Conservation (phyloP, 2,797 vertebrate genomes). For the Eupleurogrammus muticus region DNA sequence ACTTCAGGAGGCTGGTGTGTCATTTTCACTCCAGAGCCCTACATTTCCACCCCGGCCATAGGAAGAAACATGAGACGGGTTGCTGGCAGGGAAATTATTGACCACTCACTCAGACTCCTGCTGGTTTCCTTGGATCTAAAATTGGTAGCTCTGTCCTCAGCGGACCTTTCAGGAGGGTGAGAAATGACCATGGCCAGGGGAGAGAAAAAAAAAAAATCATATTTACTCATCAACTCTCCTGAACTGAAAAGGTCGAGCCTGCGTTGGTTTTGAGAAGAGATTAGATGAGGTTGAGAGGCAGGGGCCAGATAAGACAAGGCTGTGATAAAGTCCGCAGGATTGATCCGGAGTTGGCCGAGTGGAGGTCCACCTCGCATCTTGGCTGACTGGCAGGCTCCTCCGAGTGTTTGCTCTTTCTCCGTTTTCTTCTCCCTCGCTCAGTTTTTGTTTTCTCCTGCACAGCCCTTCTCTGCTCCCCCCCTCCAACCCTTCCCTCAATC, state of each 20-base stretch:
- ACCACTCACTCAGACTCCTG: constrained; percentile 47
- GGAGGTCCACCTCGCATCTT: constrained; percentile 35
- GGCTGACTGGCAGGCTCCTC: constrained; percentile 18
- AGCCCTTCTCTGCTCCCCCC: not conserved
- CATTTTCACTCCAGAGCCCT: constrained; percentile 31
- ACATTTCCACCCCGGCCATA: constrained; percentile 33
- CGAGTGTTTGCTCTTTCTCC: constrained; percentile 4
- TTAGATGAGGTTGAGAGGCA: constrained; percentile 26
- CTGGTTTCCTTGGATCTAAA: constrained; percentile 54
- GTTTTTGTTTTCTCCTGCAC: constrained; percentile 5
- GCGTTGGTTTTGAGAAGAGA: constrained; percentile 26
- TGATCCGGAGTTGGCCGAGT: constrained; percentile 37
- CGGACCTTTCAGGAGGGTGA: constrained; percentile 34
- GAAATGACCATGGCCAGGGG: constrained; percentile 14
- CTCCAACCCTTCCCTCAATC: not conserved
- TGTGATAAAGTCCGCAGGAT: constrained; percentile 40
- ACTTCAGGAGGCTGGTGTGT: constrained; percentile 12
- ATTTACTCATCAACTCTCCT: constrained; percentile 39
- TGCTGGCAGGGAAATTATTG: constrained; percentile 52
- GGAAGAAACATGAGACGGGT: constrained; percentile 45
- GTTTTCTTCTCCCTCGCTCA: constrained; percentile 18
- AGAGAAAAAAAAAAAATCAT: constrained; percentile 28
- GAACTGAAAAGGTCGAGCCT: constrained; percentile 45
- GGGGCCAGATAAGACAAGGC: constrained; percentile 40
- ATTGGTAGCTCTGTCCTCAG: constrained; percentile 38